Evolutionary conservation across 2,113 vertebrate species (phyloP).

Genomic region (Theristicus caerulescens): DNA sequence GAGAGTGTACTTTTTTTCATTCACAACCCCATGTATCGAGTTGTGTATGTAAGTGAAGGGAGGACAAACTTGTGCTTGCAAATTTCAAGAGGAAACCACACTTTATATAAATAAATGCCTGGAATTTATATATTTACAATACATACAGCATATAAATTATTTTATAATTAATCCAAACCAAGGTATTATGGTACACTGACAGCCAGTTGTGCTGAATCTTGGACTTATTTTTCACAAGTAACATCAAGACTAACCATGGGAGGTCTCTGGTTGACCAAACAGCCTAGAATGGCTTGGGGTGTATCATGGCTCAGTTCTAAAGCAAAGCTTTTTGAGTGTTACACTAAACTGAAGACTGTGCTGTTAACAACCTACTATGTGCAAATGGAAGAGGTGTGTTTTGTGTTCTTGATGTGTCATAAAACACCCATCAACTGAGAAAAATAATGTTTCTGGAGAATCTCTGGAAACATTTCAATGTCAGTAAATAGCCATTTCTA

Average conservation of each 20-base stretch:
- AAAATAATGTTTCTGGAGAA: not conserved
- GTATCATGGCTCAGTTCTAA: not conserved
- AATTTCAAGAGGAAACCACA: not conserved
- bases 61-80: not conserved
- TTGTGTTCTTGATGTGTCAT: not conserved
- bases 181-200: not conserved
- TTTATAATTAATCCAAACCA: constrained; percentile 18
- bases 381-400: not conserved
- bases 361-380: not conserved
- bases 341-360: not conserved
- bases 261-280: not conserved
- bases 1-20: not conserved
- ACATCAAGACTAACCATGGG: not conserved
- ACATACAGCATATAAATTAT: constrained; percentile 70
- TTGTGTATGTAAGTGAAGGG: not conserved
- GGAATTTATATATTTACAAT: constrained; percentile 71
- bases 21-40: not conserved
- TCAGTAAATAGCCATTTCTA: not conserved
- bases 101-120: constrained; percentile 77
- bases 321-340: not conserved
- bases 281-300: not conserved
- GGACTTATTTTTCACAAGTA: not conserved
- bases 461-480: not conserved
- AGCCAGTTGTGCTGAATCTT: not conserved
- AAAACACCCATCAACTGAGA: not conserved